Evolutionary conservation across 2,113 vertebrate genomes (phyloP), one percentile per base, ranked within the genome.

Genomic region (Malurus alboscapulatus): DNA sequence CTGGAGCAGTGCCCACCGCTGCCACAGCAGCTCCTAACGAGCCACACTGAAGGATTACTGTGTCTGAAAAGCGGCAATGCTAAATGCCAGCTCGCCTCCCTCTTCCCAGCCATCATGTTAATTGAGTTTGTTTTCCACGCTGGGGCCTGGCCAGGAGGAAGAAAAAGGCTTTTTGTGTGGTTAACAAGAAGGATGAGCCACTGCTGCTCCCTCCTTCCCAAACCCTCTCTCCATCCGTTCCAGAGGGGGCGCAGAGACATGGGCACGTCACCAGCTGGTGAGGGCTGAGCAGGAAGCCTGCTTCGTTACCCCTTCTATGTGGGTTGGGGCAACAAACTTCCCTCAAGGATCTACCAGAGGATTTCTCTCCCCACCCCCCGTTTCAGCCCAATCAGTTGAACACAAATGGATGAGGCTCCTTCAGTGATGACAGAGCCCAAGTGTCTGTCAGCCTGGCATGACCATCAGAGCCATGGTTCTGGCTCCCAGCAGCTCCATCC

Each of bases 131-230:
- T 83, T 89, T 87, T 77, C 48, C 71, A 73, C 10, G 0, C 73
- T 80, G 76, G 83, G 92, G 72, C 32, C 42, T 19, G 7, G 92
- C 85, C 94, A 91, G 77, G 51, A 87, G 77, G 73, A 95, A 93
- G 74, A 94, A 93, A 95, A 85, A 93, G 93, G 77, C 67, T 86
- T 95, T 97, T 92, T 97, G 77, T 96, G 17, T 67, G 69, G 27
- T 71, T 84, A 45, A 94, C 66, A 76, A 95, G 87, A 73, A 45
- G 89, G 69, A 87, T 44, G 79, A 87, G 82, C 78, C 26, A 42
- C 18, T 38, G 61, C 47, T 57, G 36, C 54, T 54, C 54, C 50
- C 50, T 92, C 36, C 4, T 0, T 50, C 87, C 48, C 76, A 54
- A 58, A 84, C 21, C 7, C 45, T 71, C 58, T 54, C 54, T 57